Base-by-base conservation (phyloP, 2,888 invertebrate genomes). In the Cremastinae sp. region DNA sequence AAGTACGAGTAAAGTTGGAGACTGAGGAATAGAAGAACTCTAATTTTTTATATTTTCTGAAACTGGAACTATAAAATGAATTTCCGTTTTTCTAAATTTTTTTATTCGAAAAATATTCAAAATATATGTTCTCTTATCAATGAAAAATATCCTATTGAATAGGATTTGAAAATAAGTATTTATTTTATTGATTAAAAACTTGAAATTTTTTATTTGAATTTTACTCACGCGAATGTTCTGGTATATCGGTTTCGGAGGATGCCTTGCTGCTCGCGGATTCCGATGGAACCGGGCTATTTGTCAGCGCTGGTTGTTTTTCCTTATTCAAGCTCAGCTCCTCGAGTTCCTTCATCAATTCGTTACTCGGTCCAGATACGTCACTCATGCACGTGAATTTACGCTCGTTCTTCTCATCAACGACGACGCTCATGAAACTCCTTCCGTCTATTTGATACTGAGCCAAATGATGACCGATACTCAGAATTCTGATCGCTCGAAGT, bases 331-430 rank as follows among this genome's bases (percentile, higher is more conserved):
- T 91, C 51, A 92, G 90, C 35, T 92, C 91, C 79, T 92, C 92
- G 83, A 92, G 89, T 85, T 92, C 92, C 79, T 91, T 91, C 81
- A 92, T 89, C 45, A 92, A 81, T 80, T 92, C 91, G 75, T 91
- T 91, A 18, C 91, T 91, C 1, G 90, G 85, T 86, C 91, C 75
- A 85, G 90, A 83, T 86, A 90, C 77, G 87, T 90, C 85, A 59
- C 87, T 90, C 41, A 89, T 89, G 0, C 91, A 90, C 74, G 82
- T 90, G 89, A 79, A 84, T 79, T 77, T 87, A 45, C 79, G 81
- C 53, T 74, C 84, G 81, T 80, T 87, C 80, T 81, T 80, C 0
- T 85, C 85, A 49, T 78, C 82, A 1, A 68, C 71, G 2, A 78
- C 78, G 41, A 87, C 83, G 28, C 85, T 84, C 12, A 91, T 89